Evolutionary conservation across 2,888 invertebrate genomes (phyloP).

Genomic region (Artemia sinica): DNA sequence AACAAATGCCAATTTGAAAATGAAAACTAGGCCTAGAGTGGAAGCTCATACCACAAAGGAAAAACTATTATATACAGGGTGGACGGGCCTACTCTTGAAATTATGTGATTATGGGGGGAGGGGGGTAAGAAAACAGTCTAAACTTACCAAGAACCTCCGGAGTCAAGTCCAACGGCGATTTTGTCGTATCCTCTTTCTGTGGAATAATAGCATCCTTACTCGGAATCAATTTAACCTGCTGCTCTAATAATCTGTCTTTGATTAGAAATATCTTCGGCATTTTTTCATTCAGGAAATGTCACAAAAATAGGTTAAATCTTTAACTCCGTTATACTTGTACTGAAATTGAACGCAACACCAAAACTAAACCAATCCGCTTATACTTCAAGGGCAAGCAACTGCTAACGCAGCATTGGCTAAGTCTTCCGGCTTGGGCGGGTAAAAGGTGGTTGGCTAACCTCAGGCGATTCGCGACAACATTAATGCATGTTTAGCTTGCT

Average conservation of each 20-base stretch:
- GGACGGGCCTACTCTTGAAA: too few species aligned
- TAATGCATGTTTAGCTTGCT: too few species aligned
- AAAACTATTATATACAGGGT: too few species aligned
- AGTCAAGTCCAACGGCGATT: conserved; percentile 3
- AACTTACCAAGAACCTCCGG: background rate
- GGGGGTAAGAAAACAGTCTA: background rate
- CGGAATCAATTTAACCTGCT: conserved; percentile 53
- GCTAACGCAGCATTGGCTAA: background rate
- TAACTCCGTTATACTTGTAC: conserved; percentile 1
- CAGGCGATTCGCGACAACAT: background rate
- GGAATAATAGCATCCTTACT: background rate
- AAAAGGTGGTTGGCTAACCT: background rate
- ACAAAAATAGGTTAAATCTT: background rate
- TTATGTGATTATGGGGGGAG: too few species aligned
- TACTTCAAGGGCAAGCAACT: conserved; percentile 6
- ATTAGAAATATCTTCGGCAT: conserved; percentile 89
- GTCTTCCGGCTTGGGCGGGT: conserved; percentile 12
- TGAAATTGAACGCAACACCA: background rate
- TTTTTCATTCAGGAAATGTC: conserved; percentile 26
- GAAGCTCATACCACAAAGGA: too few species aligned
- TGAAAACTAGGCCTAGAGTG: too few species aligned
- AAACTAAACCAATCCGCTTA: conserved; percentile 11
- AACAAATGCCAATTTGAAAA: too few species aligned
- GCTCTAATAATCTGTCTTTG: conserved; percentile 75
- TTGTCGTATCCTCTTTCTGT: background rate